Evolutionary conservation across 2,888 invertebrate species (phyloP).

Genomic region (Cybosia mesomella): DNA sequence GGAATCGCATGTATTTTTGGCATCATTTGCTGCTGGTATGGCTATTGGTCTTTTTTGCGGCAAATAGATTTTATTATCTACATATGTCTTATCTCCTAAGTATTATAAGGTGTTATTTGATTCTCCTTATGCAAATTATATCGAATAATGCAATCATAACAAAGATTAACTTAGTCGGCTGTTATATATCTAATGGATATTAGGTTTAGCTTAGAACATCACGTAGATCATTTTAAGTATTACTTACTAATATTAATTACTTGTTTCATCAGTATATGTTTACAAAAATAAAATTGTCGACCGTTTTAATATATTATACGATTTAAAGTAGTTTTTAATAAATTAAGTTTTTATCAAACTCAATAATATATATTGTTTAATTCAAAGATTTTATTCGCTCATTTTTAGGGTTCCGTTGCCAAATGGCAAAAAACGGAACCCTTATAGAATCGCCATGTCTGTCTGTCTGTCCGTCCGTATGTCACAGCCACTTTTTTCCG

Average conservation of each 20-base stretch:
- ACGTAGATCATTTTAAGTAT: slow-evolving; percentile 2
- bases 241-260: not conserved
- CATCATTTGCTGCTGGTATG: slow-evolving; percentile 93
- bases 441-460: too few species aligned
- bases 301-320: not conserved
- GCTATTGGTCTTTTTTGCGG: slow-evolving; percentile 89
- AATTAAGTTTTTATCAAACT: not conserved
- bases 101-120: not conserved
- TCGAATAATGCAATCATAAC: not conserved
- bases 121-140: not conserved
- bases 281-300: not conserved
- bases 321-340: not conserved
- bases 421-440: too few species aligned
- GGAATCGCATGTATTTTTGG: slow-evolving; percentile 92
- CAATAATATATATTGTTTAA: not conserved
- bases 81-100: not conserved
- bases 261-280: not conserved
- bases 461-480: too few species aligned
- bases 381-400: not conserved
- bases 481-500: too few species aligned
- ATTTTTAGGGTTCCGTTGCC: too few species aligned
- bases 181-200: not conserved
- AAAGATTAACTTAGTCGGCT: not conserved
- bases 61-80: slow-evolving; percentile 59
- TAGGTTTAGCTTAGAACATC: not conserved